Evolutionary conservation across 2,888 invertebrate genomes (phyloP), one percentile per base, ranked within the genome.

Genomic region (Frankliniella fusca): DNA sequence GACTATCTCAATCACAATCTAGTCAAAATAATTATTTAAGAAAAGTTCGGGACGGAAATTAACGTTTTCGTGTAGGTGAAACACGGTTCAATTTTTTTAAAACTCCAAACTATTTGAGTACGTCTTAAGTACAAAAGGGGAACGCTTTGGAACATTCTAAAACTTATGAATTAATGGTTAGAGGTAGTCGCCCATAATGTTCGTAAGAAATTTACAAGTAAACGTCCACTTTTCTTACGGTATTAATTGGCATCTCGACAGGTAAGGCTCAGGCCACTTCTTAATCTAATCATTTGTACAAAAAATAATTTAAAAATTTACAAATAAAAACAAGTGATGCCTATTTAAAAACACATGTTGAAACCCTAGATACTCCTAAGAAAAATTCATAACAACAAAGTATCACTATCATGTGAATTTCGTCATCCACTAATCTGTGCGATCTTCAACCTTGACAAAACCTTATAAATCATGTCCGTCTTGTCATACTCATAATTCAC

Each of bases 271-370:
- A 27, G 27, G 27, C 70, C 23, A 23, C 70, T 27, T 12, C 27
- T 76, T 76, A 76, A 23, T 27, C 70, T 76, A 76, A 12, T 38
- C n/a, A 76, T 76, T 76, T 76, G 70, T 76, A 76, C 70, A 76
- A 76, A 76, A 76, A 76, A 76, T 76, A 76, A 76, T 76, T 76
- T 76, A 76, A 76, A 27, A 8, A 23, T 23, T n/a, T 76, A 27
- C 27, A 76, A 76, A 27, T 76, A 76, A 76, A 27, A 76, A 38
- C 38, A 38, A 38, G 38, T 38, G 38, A 38, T 5, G 38, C 38
- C 38, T 76, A 76, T 27, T 76, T 12, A 7, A 20, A 54, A 15
- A 12, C 54, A 54, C 54, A 54, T 54, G 54, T 38, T 3, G 38
- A 38, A 38, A 38, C 38, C 3, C 38, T 38, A 38, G 38, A 5